A percentile compares a stretch with the other conserved stretches of the same genome.
These are phyloP conservation scores for Polypedilum vanderplanki DNA, from an alignment of 1,140 invertebrate genomes.

Conservation along the genomic window DNA sequence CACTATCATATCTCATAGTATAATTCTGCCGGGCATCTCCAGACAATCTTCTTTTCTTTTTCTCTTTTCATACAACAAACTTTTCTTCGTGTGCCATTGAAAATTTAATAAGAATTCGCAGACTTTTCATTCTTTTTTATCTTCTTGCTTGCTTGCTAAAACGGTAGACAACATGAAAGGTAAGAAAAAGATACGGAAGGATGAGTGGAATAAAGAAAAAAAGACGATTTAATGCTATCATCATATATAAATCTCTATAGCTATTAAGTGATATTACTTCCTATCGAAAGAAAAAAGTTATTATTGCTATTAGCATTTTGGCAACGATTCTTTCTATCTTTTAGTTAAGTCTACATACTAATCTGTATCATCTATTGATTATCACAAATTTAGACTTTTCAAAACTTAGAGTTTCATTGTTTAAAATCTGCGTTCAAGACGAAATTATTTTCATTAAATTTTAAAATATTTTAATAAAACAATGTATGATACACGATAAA, in stretches of 20 bases:
- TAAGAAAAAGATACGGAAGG: not conserved
- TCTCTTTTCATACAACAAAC: not conserved
- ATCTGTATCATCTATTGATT: not conserved
- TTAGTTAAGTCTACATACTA: not conserved
- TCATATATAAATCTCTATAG: not conserved
- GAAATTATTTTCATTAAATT: too few relatives aligned
- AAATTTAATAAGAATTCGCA: slow-evolving; percentile 6
- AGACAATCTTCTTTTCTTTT: not conserved
- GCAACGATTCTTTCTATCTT: too few relatives aligned
- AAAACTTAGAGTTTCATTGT: too few relatives aligned
- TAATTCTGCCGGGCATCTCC: slow-evolving; percentile 15
- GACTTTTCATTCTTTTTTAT: not conserved
- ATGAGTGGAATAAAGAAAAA: not conserved
- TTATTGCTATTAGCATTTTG: too few relatives aligned
- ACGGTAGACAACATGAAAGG: not conserved
- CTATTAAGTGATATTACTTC: slow-evolving; percentile 7
- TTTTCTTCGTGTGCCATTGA: not conserved
- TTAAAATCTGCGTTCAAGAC: too few relatives aligned
- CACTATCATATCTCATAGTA: slow-evolving; percentile 6
- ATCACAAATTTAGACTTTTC: not conserved
- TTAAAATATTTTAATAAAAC: too few relatives aligned
- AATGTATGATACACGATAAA: too few relatives aligned
- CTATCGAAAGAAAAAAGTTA: not conserved
- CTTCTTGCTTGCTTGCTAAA: not conserved
- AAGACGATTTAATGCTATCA: not conserved